Evolutionary conservation across 2,797 vertebrate species (phyloP), one percentile per base, ranked within the genome.

Genomic region (Synanceia verrucosa): DNA sequence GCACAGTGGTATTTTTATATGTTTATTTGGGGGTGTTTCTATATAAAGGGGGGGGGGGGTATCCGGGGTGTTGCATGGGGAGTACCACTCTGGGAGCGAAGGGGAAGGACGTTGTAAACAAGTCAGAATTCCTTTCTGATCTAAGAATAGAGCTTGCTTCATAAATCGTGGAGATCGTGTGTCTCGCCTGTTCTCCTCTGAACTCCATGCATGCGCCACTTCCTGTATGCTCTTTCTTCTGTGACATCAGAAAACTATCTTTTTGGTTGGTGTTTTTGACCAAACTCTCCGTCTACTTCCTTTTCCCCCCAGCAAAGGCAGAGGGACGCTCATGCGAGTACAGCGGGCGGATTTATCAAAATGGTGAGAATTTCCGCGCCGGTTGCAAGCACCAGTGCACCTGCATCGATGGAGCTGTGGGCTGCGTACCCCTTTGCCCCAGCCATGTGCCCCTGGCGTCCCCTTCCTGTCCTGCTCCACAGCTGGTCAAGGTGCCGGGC

Each of bases 301-400:
- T 19, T 28, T n/a, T 39, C 12, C 21, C 23, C 24, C 21, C 88
- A 96, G 95, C 94, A 0, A 94, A 94, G 60, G 91, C 91, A 11
- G 95, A 96, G 67, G 95, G 95, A 5, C 93, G 94, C 29, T 94
- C 94, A 1, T 96, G 95, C 0, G 95, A 96, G 65, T 96, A 95
- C 86, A 94, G 91, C 0, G 94, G 95, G 3, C 88, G 85, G 26
- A 94, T 96, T 69, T 95, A 95, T 77, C 95, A 96, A 72, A 95
- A 94, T 0, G 94, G 95, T 0, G 95, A 96, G 88, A 94, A 93
- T 52, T 96, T 96, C 83, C 85, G 74, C 0, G 94, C 94, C 0
- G 95, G 94, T 26, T 96, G 95, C 81, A 95, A 95, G 60, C 94
- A 95, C 87, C 95, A 95, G 83, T 96, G 95, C 82, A 95, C 93